These are phyloP conservation scores for Rhagoletis zephyria DNA, from an alignment of 1,140 invertebrate genomes.

Conservation along the genomic window DNA sequence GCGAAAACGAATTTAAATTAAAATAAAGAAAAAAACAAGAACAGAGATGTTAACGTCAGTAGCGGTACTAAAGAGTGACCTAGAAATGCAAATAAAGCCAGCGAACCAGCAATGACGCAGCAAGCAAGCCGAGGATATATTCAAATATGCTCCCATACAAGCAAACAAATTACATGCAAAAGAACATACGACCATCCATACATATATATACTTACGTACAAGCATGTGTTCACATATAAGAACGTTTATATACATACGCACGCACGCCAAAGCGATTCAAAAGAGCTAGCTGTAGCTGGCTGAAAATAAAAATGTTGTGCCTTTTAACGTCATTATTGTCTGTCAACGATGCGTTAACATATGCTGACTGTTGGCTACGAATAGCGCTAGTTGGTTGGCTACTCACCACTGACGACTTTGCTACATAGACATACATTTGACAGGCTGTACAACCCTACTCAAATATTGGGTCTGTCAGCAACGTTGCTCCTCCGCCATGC, in stretches of 20 bases:
- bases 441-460: conserved; percentile 26
- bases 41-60: background rate
- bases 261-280: background rate
- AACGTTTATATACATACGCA: background rate
- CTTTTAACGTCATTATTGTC: conserved; percentile 72
- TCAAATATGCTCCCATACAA: background rate
- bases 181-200: background rate
- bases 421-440: background rate
- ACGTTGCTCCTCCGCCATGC: background rate
- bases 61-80: background rate
- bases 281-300: background rate
- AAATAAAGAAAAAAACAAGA: background rate
- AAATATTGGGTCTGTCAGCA: conserved; percentile 1
- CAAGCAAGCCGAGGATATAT: background rate
- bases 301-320: conserved; percentile 59
- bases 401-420: background rate
- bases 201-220: background rate
- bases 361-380: conserved; percentile 53
- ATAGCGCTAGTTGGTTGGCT: conserved; percentile 2
- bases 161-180: background rate
- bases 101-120: background rate
- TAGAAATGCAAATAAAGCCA: background rate
- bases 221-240: background rate
- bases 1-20: no score
- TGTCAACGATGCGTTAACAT: conserved; percentile 70